Base-by-base conservation (phyloP, 2,888 invertebrate genomes). In the Caenorhabditis doughertyi region DNA sequence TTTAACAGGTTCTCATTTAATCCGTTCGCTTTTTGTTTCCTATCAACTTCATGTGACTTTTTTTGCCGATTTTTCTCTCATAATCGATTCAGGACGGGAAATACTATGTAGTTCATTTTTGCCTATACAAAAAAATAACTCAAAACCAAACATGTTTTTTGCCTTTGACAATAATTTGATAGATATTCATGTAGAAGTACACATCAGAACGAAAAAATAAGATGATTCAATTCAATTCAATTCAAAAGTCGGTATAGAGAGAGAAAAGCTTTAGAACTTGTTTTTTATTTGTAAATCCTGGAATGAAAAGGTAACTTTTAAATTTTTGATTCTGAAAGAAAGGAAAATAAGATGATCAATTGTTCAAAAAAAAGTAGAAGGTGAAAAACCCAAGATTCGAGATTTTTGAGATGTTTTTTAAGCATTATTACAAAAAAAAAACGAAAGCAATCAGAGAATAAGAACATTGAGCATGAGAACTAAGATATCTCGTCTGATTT, bases 161-260 rank as follows among this genome's bases (percentile, higher is more conserved):
- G 53, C 32, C n/a, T 7, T 25, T 27, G 29, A 51, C 51, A 58
- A 35, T 47, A 56, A 70, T 68, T 68, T 56, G 47, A 70, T 68
- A 58, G 49, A 71, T 71, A 58, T 58, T 58, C 58, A 58, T 23
- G 70, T 2, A 56, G 56, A 70, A 70, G 70, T 70, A 23, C 70
- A 70, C 56, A 51, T 29, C 47, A 29, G 53, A 35, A 51, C 55
- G 56, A n/a, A 60, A 60, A 56, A 70, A 55, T 55, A 55, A 56
- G 32, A 56, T 56, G 70, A 70, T 68, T 68, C 55, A 53, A 70
- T 70, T 56, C 55, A 53, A 70, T 70, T 56, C 27, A 25, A 55
- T 44, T 70, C n/a, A 23, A 18, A 56, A 44, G 7, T 44, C 18
- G n/a, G 39, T n/a, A n/a, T n/a, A n/a, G n/a, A n/a, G n/a, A n/a